Evolutionary conservation across 2,888 invertebrate species (phyloP).

Genomic region (Asteroscopus sphinx): DNA sequence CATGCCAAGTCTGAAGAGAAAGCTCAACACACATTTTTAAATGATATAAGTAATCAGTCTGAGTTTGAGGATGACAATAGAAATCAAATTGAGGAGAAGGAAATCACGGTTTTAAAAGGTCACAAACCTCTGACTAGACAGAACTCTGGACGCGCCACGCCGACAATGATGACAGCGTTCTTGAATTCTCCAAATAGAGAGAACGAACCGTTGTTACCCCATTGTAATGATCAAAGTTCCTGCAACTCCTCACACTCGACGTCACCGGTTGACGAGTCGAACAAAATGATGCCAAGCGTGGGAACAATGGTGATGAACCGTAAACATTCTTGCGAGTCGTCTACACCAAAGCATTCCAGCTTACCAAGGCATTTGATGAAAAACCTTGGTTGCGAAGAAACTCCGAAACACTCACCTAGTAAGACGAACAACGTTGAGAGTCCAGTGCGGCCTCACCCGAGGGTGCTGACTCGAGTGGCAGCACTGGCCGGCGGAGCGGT

Average conservation of each 20-base stretch:
- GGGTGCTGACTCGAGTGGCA: conserved; percentile 90
- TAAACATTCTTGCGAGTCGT: conserved; percentile 82
- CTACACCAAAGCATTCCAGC: conserved; percentile 85
- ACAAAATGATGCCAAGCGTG: conserved; percentile 73
- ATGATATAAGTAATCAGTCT: conserved; percentile 84
- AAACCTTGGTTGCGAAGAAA: conserved; percentile 80
- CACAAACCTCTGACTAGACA: conserved; percentile 93
- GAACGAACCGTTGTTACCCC: conserved; percentile 61
- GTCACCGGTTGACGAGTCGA: conserved; percentile 80
- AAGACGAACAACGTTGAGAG: conserved; percentile 75
- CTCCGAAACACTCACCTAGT: conserved; percentile 82
- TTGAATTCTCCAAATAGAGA: conserved; percentile 76
- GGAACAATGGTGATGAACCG: conserved; percentile 84
- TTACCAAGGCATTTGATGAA: conserved; percentile 84
- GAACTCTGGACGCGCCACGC: conserved; percentile 90
- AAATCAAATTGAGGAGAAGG: conserved; percentile 87
- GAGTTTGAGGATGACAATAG: conserved; percentile 87
- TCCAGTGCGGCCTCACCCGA: conserved; percentile 90
- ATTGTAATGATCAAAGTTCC: conserved; percentile 81
- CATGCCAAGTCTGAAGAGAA: conserved; percentile 86
- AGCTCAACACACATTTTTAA: conserved; percentile 84
- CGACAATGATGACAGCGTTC: conserved; percentile 86
- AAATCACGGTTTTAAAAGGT: conserved; percentile 86
- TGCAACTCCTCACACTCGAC: conserved; percentile 84
- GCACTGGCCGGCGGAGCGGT: conserved; percentile 88